Conservation (phyloP, 2,113 vertebrate genomes). For the Oncorhynchus nerka region DNA sequence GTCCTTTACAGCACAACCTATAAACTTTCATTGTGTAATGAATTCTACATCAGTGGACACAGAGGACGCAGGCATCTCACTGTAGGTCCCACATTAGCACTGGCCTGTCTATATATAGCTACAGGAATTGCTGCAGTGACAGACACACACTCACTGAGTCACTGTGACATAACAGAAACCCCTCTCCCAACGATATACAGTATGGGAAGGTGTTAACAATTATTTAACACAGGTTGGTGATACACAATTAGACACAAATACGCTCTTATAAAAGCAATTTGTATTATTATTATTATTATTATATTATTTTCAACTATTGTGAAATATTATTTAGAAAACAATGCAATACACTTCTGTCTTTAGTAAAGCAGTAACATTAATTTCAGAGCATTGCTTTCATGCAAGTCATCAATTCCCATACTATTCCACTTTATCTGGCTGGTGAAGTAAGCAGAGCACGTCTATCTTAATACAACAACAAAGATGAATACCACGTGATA, state of each 20-base stretch:
- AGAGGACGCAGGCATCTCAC: background rate
- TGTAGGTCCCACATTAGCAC: background rate
- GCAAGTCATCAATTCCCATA: too few relatives aligned
- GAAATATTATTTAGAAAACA: too few relatives aligned
- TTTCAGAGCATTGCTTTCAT: too few relatives aligned
- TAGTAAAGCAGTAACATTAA: too few relatives aligned
- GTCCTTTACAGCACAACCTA: background rate
- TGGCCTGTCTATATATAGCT: constrained; percentile 2
- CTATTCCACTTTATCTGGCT: too few relatives aligned
- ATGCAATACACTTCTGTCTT: too few relatives aligned
- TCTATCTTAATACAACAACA: too few relatives aligned
- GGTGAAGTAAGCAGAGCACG: too few relatives aligned
- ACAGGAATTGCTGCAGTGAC: constrained; percentile 4
- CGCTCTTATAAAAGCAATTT: too few relatives aligned
- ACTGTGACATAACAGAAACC: background rate
- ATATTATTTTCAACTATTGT: too few relatives aligned
- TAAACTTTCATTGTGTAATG: background rate
- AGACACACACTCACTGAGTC: constrained; percentile 2
- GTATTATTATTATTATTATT: too few relatives aligned
- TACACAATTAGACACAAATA: background rate
- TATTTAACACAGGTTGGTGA: background rate
- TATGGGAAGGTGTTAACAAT: background rate
- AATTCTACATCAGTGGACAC: background rate
- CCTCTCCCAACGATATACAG: too few relatives aligned
- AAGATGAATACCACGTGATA: background rate